Evolutionary conservation across 2,113 vertebrate species (phyloP).

Genomic region (Cariama cristata): DNA sequence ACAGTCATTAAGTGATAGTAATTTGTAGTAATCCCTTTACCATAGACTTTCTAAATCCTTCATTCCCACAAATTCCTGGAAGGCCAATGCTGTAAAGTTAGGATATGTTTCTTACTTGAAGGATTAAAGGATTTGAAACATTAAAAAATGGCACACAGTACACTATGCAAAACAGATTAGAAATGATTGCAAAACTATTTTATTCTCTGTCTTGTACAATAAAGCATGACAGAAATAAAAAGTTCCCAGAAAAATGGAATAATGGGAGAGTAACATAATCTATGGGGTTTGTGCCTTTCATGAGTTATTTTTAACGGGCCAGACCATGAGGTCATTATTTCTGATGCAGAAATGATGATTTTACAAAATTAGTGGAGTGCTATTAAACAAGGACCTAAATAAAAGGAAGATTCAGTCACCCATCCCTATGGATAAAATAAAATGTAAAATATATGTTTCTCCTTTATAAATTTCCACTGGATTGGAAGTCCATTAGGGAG

Average conservation of each 20-base stretch:
- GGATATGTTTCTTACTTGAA: conserved; percentile 2
- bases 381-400: background rate
- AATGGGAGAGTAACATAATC: background rate
- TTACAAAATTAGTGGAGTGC: background rate
- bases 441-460: background rate
- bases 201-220: background rate
- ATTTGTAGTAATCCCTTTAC: conserved; percentile 25
- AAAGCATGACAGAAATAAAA: conserved; percentile 1
- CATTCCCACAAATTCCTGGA: conserved; percentile 8
- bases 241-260: background rate
- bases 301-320: background rate
- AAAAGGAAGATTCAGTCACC: background rate
- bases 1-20: background rate
- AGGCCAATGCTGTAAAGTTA: background rate
- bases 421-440: background rate
- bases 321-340: conserved; percentile 16
- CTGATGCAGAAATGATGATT: background rate
- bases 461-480: background rate
- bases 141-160: background rate
- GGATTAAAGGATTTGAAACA: conserved; percentile 33
- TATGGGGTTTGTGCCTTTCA: background rate
- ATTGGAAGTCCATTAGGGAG: background rate
- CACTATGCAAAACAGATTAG: background rate
- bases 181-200: conserved; percentile 7
- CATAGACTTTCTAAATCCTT: conserved; percentile 21